Evolutionary conservation across 2,797 vertebrate species (phyloP).

Genomic region (Momotus momota): DNA sequence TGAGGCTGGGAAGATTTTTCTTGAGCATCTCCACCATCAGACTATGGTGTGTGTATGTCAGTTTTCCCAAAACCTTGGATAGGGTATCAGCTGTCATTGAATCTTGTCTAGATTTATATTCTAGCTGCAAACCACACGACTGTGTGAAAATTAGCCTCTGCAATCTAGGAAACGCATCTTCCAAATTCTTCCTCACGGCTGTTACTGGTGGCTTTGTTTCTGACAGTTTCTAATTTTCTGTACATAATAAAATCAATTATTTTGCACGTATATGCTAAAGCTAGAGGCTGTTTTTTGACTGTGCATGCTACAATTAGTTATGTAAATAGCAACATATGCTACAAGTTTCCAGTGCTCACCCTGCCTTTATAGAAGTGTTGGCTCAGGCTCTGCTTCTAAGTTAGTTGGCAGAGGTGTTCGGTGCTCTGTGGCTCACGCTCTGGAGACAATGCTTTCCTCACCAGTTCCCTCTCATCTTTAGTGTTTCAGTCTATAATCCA

Average conservation of each 20-base stretch:
- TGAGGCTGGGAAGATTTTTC: slow-evolving; percentile 30
- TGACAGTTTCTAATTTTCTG: slow-evolving; percentile 69
- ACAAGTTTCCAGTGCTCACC: slow-evolving; percentile 67
- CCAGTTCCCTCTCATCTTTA: neutral
- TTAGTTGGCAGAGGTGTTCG: slow-evolving; percentile 64
- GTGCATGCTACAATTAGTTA: slow-evolving; percentile 72
- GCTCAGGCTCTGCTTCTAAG: slow-evolving; percentile 63
- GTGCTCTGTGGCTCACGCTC: slow-evolving; percentile 42
- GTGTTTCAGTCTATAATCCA: neutral
- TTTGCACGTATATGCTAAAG: slow-evolving; percentile 69
- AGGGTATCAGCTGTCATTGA: slow-evolving; percentile 53
- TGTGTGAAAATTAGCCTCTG: slow-evolving; percentile 54
- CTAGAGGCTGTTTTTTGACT: slow-evolving; percentile 75
- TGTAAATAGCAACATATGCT: slow-evolving; percentile 75
- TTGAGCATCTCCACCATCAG: slow-evolving; percentile 1
- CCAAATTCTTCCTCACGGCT: slow-evolving; percentile 28
- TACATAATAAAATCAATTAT: slow-evolving; percentile 68
- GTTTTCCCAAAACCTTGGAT: slow-evolving; percentile 34
- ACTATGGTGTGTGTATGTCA: slow-evolving; percentile 31
- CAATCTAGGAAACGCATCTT: slow-evolving; percentile 20
- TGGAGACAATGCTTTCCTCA: slow-evolving; percentile 30
- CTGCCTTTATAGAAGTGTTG: slow-evolving; percentile 60
- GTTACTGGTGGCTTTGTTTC: slow-evolving; percentile 68
- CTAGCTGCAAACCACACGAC: slow-evolving; percentile 45
- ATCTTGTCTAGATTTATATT: slow-evolving; percentile 49